Base-by-base conservation (phyloP, 2,797 vertebrate genomes). In the Ptychobarbus kaznakovi region DNA sequence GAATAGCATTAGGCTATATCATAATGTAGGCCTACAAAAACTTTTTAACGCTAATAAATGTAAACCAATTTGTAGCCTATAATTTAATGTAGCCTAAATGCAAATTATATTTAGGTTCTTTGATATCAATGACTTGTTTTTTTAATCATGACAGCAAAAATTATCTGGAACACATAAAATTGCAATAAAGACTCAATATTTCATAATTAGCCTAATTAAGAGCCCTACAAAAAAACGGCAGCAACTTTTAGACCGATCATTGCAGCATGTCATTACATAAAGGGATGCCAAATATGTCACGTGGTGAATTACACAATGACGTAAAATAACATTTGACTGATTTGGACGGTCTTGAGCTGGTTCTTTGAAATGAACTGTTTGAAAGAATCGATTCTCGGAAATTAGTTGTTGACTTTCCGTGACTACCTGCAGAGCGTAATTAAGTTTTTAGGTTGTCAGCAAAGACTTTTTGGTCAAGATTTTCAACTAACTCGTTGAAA, bases 361-460 rank as follows among this genome's bases (percentile, higher is more conserved):
- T 20, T 74, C 25, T 56, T 51, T 75, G 16, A 75, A 75, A 38
- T 25, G 12, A 58, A 58, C 53, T 25, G 53, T 61, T 40, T 35
- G 4, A 77, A 58, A 58, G 75, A 77, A 58, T 1, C 74, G 74
- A 78, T 61, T 78, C 35, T 13, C 12, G 1, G 13, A 78, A 42
- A 78, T 61, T 7, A 61, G 13, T 42, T 40, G 35, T 40, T 28
- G 10, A 22, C 11, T 74, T 20, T 5, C 44, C 44, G 22, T 25
- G 51, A 42, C 35, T 61, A 9, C 13, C 73, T 11, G 9, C 53
- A 40, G 68, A 42, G 66, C 53, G 5, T 58, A 78, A 63, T 84
- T 44, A 74, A 80, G 81, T 84, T 84, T 87, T 53, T 51, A 78
- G 16, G 42, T 63, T 12, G 18, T 42, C 85, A 46, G 77, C 81